These are phyloP conservation scores for Forbesichthys agassizii DNA, from an alignment of 2,113 vertebrate genomes.

Conservation along the genomic window DNA sequence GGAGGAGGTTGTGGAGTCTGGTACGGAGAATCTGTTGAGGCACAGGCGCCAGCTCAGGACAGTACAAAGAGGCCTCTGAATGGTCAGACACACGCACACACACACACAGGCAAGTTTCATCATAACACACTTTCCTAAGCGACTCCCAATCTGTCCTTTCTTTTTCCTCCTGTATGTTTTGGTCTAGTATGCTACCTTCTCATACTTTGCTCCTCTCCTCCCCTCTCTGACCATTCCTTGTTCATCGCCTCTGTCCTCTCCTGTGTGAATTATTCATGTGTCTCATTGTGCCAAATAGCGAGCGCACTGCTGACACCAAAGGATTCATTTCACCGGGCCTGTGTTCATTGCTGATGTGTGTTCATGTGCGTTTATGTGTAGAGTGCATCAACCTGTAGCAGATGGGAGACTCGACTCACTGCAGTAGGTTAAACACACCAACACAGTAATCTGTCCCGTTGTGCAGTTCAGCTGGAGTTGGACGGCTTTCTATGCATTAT, in stretches of 20 bases:
- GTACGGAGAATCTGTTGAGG: constrained; percentile 61
- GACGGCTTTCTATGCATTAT: too few species aligned
- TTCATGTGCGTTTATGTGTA: constrained; percentile 26
- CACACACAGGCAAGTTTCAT: constrained; percentile 53
- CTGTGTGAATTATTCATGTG: constrained; percentile 69
- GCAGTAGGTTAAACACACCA: too few species aligned
- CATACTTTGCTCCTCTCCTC: constrained; percentile 26
- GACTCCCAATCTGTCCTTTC: constrained; percentile 23
- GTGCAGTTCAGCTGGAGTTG: too few species aligned
- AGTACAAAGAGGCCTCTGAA: constrained; percentile 67
- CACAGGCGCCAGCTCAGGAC: constrained; percentile 58
- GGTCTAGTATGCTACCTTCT: neutral
- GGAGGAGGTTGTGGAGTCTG: constrained; percentile 46
- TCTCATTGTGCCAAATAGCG: constrained; percentile 65
- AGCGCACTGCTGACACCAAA: constrained; percentile 55
- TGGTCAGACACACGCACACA: constrained; percentile 35
- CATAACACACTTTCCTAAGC: constrained; percentile 12
- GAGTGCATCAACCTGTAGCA: constrained; percentile 4
- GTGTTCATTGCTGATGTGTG: constrained; percentile 26
- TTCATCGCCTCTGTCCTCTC: constrained; percentile 35
- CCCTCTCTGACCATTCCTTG: constrained; percentile 18
- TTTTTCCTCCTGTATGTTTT: constrained; percentile 22
- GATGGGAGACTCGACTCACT: constrained; percentile 15
- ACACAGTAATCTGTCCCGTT: too few species aligned
- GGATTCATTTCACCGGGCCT: constrained; percentile 64